Evolutionary conservation across 2,113 vertebrate species (phyloP).

Genomic region (Gallinago undulata): DNA sequence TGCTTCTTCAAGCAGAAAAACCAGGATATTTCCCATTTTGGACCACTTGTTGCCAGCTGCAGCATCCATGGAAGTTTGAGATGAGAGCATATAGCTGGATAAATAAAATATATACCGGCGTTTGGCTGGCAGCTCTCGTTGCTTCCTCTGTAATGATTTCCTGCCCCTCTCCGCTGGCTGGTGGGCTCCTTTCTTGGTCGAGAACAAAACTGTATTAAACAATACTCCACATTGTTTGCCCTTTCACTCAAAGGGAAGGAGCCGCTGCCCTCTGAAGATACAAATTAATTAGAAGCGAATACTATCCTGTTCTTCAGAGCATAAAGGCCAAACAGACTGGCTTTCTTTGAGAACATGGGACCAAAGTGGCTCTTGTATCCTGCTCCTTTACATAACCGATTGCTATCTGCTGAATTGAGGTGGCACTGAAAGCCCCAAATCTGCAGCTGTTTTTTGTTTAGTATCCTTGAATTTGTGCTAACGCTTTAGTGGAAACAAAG

Average conservation of each 20-base stretch:
- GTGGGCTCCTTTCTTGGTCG: slow-evolving; percentile 13
- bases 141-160: slow-evolving; percentile 49
- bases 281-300: slow-evolving; percentile 63
- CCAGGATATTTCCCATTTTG: neutral
- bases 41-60: neutral
- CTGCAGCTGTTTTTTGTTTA: neutral
- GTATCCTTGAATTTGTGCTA: neutral
- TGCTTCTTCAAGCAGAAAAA: neutral
- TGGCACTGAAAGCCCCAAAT: neutral
- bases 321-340: slow-evolving; percentile 54
- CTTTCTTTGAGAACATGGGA: slow-evolving; percentile 48
- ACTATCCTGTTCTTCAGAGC: slow-evolving; percentile 41
- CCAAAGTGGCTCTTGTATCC: slow-evolving; percentile 53
- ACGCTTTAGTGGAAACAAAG: neutral
- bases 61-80: neutral
- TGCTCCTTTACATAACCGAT: slow-evolving; percentile 48
- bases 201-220: slow-evolving; percentile 47
- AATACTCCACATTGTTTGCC: slow-evolving; percentile 51
- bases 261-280: slow-evolving; percentile 60
- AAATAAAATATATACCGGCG: neutral
- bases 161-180: slow-evolving; percentile 7
- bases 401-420: slow-evolving; percentile 17
- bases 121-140: neutral
- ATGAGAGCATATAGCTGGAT: neutral
- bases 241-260: slow-evolving; percentile 54